These are phyloP conservation scores for Thymelicus sylvestris DNA, from an alignment of 2,888 invertebrate genomes.

Conservation along the genomic window DNA sequence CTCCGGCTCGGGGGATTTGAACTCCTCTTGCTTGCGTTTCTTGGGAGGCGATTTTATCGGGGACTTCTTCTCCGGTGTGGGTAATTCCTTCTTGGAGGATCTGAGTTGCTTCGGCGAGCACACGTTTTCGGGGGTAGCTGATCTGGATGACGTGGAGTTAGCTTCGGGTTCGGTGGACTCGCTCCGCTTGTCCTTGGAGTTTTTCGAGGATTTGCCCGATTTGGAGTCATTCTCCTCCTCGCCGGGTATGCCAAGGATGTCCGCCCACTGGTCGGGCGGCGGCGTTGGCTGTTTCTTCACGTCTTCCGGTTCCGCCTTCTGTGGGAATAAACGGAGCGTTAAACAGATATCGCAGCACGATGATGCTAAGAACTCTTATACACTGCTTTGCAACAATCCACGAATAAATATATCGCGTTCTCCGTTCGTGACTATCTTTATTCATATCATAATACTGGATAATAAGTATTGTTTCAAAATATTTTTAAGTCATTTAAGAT, in stretches of 20 bases:
- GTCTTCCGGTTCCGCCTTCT: constrained; percentile 59
- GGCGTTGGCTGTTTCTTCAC: constrained; percentile 76
- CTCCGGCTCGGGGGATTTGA: constrained; percentile 59
- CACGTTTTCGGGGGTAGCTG: constrained; percentile 56
- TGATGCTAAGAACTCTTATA: neutral
- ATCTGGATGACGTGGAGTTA: constrained; percentile 39
- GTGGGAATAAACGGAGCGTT: constrained; percentile 48
- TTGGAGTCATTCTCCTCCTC: constrained; percentile 51
- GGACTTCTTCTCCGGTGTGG: constrained; percentile 57
- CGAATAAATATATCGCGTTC: neutral
- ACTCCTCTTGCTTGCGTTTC: constrained; percentile 63
- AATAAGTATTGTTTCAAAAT: no score
- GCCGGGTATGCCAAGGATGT: constrained; percentile 76
- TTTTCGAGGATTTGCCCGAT: constrained; percentile 42
- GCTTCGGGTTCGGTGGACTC: constrained; percentile 44
- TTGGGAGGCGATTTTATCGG: constrained; percentile 67
- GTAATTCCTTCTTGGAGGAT: constrained; percentile 66
- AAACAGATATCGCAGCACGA: neutral
- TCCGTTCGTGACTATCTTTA: no score
- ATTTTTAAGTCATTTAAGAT: no score
- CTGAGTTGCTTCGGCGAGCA: constrained; percentile 67
- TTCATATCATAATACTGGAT: no score
- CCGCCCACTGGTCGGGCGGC: constrained; percentile 79
- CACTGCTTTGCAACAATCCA: neutral
- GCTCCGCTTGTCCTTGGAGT: constrained; percentile 46